Base-by-base conservation (phyloP, 1,140 invertebrate genomes). In the Pogonomyrmex barbatus region DNA sequence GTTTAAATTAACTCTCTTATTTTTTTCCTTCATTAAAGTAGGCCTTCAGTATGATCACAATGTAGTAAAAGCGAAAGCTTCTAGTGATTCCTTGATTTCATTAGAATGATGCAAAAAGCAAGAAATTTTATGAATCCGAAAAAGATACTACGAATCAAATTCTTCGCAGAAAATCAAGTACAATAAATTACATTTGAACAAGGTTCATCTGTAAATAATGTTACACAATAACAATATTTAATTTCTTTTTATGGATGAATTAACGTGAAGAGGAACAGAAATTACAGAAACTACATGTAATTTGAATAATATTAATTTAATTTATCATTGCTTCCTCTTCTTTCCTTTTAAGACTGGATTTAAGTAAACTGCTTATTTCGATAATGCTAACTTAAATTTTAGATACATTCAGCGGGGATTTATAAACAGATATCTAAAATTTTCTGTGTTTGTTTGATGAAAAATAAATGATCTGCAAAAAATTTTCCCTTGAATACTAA, bases 141-240 rank as follows among this genome's bases (percentile, higher is more conserved):
- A 10, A 33, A 54, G 39, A 83, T 50, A 14, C n/a, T 54, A 36
- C 54, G 71, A 92, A 88, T 76, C 88, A 92, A 90, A 82, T 92
- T 89, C 56, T 84, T 45, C 58, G 67, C 75, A 56, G 87, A 71
- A 45, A 36, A 63, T 60, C 67, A 87, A 91, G 90, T 90, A 86
- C 88, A 88, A 90, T 77, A 82, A 76, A 73, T 62, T 56, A 65
- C 39, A 33, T 76, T 86, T 78, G 73, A 88, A 83, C 77, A 84
- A 84, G 88, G 68, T 45, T 85, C 60, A 58, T 70, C 9, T 77
- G 67, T 91, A 90, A 87, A 87, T 90, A 89, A 67, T 83, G 65
- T 88, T 62, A 79, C 81, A 76, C 81, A 87, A 54, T 52, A 56
- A 87, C 9, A 50, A 47, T 50, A 90, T 84, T 88, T 89, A 68